These are phyloP conservation scores for Bettongia penicillata DNA, from an alignment of 2,113 vertebrate species.

Conservation along the genomic window DNA sequence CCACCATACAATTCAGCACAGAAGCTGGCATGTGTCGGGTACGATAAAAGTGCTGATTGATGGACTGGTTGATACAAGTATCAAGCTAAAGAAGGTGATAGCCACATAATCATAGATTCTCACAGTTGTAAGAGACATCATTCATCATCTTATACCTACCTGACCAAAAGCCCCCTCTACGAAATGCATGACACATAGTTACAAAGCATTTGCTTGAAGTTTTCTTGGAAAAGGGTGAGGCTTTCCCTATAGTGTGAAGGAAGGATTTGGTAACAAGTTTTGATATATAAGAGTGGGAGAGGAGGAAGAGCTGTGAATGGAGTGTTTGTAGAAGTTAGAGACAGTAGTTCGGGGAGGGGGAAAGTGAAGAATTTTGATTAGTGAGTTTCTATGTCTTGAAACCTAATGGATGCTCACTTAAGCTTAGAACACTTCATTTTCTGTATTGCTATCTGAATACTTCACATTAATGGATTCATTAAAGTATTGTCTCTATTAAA, in stretches of 20 bases:
- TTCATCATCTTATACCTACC: background rate
- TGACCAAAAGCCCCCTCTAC: background rate
- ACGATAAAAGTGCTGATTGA: background rate
- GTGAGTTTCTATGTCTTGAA: no score
- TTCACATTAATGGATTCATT: background rate
- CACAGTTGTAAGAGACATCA: background rate
- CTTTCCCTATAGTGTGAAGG: background rate
- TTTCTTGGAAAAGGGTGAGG: background rate
- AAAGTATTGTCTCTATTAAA: background rate
- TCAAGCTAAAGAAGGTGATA: background rate
- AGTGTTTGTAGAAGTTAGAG: background rate
- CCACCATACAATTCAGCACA: background rate
- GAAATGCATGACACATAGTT: background rate
- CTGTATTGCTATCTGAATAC: background rate
- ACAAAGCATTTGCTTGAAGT: background rate
- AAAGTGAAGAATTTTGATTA: background rate
- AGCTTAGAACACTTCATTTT: background rate
- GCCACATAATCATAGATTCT: background rate
- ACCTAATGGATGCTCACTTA: background rate
- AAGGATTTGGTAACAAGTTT: background rate
- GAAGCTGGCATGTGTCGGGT: background rate
- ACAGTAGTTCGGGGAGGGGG: background rate
- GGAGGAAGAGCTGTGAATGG: background rate
- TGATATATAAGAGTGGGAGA: background rate
- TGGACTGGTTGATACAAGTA: background rate